A percentile compares a stretch with the other conserved stretches of the same genome.
These are phyloP conservation scores for Lithophane ornitopus DNA, from an alignment of 2,888 invertebrate species.

Conservation along the genomic window DNA sequence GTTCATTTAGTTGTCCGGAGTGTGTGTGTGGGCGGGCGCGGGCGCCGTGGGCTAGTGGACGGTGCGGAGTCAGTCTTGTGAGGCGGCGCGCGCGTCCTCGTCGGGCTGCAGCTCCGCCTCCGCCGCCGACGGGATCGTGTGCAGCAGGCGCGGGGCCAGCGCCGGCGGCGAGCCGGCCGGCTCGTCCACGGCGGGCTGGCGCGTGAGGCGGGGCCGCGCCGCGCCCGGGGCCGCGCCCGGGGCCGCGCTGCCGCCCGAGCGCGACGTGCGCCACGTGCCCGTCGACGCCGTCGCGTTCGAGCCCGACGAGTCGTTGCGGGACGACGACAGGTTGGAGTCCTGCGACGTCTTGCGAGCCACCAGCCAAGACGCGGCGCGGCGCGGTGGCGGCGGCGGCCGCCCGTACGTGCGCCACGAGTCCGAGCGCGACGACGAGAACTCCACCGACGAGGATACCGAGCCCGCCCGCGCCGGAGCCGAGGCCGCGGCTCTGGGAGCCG, in stretches of 20 bases:
- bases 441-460: conserved; percentile 96
- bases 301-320: conserved; percentile 97
- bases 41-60: conserved; percentile 34
- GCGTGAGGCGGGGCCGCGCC: conserved; percentile 94
- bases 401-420: conserved; percentile 96
- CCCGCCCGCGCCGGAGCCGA: conserved; percentile 91
- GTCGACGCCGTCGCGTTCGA: conserved; percentile 97
- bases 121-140: conserved; percentile 85
- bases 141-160: conserved; percentile 78
- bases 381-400: conserved; percentile 95
- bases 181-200: conserved; percentile 95
- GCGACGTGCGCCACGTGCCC: conserved; percentile 96
- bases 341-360: conserved; percentile 98
- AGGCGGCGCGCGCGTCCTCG: conserved; percentile 72
- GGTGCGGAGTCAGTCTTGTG: conserved; percentile 55
- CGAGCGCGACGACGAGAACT: conserved; percentile 96
- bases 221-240: conserved; percentile 91
- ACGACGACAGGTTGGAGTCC: conserved; percentile 97
- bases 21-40: neutral
- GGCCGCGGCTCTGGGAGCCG: conserved; percentile 94
- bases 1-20: conserved; percentile 67
- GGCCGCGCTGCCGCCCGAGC: conserved; percentile 95
- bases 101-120: conserved; percentile 81
- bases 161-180: conserved; percentile 83
- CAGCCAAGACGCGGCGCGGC: conserved; percentile 96